These are phyloP conservation scores for Bombycilla garrulus DNA, from an alignment of 2,113 vertebrate species.

Conservation along the genomic window DNA sequence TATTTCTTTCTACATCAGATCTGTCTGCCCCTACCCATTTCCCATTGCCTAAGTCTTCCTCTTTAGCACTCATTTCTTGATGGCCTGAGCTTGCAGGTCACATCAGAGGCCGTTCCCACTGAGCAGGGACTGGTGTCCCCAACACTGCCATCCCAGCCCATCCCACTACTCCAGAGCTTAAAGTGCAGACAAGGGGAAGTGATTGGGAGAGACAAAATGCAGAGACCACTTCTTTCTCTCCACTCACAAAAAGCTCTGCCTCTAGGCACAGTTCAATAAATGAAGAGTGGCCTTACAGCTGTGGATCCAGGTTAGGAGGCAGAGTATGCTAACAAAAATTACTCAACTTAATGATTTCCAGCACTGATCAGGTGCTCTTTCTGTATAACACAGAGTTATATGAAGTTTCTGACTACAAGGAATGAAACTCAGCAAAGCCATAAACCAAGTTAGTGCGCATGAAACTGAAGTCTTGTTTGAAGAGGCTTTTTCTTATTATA, in stretches of 20 bases:
- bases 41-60: not conserved
- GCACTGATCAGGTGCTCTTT: not conserved
- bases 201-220: not conserved
- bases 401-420: not conserved
- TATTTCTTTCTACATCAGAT: not conserved
- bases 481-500: not conserved
- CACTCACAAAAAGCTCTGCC: not conserved
- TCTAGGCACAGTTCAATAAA: not conserved
- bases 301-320: not conserved
- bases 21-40: not conserved
- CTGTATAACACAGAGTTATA: not conserved
- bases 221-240: not conserved
- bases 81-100: not conserved
- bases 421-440: not conserved
- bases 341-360: not conserved
- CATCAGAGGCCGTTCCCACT: rapidly evolving
- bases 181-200: not conserved
- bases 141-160: rapidly evolving
- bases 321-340: not conserved
- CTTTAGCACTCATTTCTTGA: not conserved
- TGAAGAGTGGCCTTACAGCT: not conserved
- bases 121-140: not conserved
- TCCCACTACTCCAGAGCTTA: not conserved
- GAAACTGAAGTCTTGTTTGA: not conserved
- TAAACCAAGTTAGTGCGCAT: not conserved